Evolutionary conservation across 2,888 invertebrate genomes (phyloP).

Genomic region (Perithous albicinctus): DNA sequence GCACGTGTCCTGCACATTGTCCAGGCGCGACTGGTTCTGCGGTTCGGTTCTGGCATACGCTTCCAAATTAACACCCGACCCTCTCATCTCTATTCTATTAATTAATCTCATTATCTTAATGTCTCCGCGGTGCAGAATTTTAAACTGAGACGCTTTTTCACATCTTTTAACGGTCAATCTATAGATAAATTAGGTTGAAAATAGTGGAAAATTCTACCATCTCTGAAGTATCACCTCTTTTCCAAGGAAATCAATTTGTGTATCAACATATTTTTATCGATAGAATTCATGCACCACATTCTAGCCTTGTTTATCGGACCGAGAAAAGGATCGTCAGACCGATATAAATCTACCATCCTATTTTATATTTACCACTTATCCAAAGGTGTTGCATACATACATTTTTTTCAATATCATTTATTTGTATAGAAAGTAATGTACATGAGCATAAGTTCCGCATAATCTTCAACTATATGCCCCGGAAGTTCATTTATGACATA

Average conservation of each 20-base stretch:
- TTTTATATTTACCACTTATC: neutral
- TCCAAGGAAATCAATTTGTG: neutral
- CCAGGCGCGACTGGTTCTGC: neutral
- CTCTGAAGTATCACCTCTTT: no score
- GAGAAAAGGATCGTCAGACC: neutral
- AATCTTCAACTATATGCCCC: no score
- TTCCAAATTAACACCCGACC: neutral
- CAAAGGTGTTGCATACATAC: no score
- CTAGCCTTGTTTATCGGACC: neutral
- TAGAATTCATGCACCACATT: neutral
- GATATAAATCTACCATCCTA: neutral
- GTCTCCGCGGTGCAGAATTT: conserved; percentile 43
- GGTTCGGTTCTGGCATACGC: neutral
- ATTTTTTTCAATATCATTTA: no score
- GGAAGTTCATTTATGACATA: no score
- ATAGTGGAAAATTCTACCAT: no score
- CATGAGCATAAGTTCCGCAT: no score
- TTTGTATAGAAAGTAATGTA: no score
- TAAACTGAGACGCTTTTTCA: neutral
- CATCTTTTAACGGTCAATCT: no score
- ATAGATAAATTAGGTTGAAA: no score
- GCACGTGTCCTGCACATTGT: neutral
- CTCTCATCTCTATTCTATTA: conserved; percentile 73
- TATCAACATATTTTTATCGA: neutral
- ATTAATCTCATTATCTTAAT: conserved; percentile 79